Evolutionary conservation across 2,797 vertebrate species (phyloP), one percentile per base, ranked within the genome.

Genomic region (Myotis myotis): DNA sequence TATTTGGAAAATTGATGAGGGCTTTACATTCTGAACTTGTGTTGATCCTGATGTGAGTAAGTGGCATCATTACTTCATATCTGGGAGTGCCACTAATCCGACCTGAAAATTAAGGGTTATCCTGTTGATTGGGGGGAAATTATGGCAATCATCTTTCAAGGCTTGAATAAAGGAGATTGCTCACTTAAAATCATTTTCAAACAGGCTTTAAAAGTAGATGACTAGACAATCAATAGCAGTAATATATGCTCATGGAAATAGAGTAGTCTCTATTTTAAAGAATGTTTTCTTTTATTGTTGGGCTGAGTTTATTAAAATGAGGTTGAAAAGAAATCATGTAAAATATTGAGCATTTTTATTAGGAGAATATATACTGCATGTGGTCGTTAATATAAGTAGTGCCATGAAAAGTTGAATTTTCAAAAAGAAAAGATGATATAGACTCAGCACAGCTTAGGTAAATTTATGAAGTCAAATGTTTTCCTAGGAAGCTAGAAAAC

Each of bases 41-140:
- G 74, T 86, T 97, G 91, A 97, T 97, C 96, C 92, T 96, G 96
- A 98, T 95, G 75, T 96, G 97, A 97, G 97, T 96, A 90, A 96
- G 96, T 96, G 19, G 79, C 90, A 86, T 97, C 93, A 89, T 93
- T 97, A 87, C 70, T 78, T 97, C 89, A 80, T n/a, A 51, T 4
- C 84, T 87, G 94, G 80, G 49, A 97, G 62, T 95, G 95, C 30
- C 25, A 82, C 78, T 96, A 95, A 97, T 93, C 33, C 41, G 96
- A 95, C 80, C 87, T 91, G 97, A 91, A 97, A 96, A 97, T 96
- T 95, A 93, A 90, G 38, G 44, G 25, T 91, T 97, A 66, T 97
- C 94, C 81, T 97, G 22, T 97, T 95, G 91, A 97, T 79, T 96
- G 89, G 70, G 91, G 19, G 64, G 82, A 97, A 97, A 97, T 94